A percentile compares a stretch with the other conserved stretches of the same genome.
phyloP scores from a whole-genome alignment of 2,113 vertebrate species.

The Phaetusa simplex region DNA sequence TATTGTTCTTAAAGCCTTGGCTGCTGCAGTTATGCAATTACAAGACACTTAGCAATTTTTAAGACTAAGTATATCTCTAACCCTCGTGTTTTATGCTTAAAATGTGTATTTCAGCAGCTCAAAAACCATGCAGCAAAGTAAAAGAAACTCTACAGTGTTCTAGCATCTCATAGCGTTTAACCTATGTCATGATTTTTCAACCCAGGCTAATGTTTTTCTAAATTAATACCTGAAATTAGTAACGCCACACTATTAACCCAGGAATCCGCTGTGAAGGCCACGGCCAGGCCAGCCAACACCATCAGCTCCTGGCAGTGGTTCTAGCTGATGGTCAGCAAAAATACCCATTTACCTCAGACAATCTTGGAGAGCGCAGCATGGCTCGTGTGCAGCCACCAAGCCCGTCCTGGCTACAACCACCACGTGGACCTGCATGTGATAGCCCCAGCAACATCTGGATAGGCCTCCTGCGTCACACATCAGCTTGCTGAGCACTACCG shows the following conservation, averaged over 20 bases:
- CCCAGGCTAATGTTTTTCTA: background rate
- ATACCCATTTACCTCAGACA: accelerated
- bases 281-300: background rate
- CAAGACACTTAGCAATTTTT: background rate
- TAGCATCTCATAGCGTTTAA: background rate
- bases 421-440: accelerated
- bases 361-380: accelerated
- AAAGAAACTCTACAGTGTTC: background rate
- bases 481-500: accelerated
- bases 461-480: background rate
- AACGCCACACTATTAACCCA: background rate
- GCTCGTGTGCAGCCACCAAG: background rate
- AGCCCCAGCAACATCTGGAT: background rate
- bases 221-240: background rate
- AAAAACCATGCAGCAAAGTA: background rate
- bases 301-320: background rate
- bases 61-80: background rate
- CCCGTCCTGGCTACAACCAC: background rate
- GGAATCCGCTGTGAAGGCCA: background rate
- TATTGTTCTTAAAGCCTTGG: background rate
- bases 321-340: background rate
- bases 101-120: background rate
- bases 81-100: background rate
- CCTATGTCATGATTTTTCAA: background rate
- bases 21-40: background rate